Evolutionary conservation across 2,888 invertebrate species (phyloP), one percentile per base, ranked within the genome.

Genomic region (Mythimna loreyi): DNA sequence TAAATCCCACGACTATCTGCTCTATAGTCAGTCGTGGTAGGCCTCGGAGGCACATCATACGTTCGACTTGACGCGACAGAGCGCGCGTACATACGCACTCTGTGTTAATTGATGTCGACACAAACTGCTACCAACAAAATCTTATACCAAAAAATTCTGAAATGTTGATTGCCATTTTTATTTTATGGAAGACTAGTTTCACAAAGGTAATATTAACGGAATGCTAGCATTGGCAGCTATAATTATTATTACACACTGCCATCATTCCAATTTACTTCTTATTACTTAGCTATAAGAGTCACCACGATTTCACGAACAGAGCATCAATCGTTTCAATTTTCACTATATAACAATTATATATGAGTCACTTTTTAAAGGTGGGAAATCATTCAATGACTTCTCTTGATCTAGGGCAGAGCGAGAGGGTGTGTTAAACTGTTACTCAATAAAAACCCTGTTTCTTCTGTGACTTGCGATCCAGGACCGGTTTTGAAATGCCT

Each of bases 1-100:
- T 85, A 88, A 90, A 91, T 90, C 90, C 89, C 90, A 84, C 80
- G 73, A 72, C 72, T 82, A 75, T 75, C 83, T 79, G 0, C n/a
- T n/a, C n/a, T 47, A 79, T 87, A 72, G 87, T 82, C 71, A 72
- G 58, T 58, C 71, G 67, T 88, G 90, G 90, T 90, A 91, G 89
- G 89, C 89, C 88, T 90, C 84, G 85, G 90, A 91, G 90, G 91
- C 11, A 92, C 40, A 92, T 60, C 11, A 87, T 86, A 55, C 47
- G 43, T 79, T 78, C 52, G 87, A 82, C 80, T 83, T 78, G 88
- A 90, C 85, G 88, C 87, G 88, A 88, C 89, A 87, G 83, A 84
- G 80, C 59, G 72, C 70, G 80, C 78, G 5, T 47, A 21, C 33
- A 56, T 79, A 56, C 57, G 80, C 77, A 68, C 64, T 84, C 82